Evolutionary conservation across 2,888 invertebrate species (phyloP), one percentile per base, ranked within the genome.

Genomic region (Mylabris sibirica): DNA sequence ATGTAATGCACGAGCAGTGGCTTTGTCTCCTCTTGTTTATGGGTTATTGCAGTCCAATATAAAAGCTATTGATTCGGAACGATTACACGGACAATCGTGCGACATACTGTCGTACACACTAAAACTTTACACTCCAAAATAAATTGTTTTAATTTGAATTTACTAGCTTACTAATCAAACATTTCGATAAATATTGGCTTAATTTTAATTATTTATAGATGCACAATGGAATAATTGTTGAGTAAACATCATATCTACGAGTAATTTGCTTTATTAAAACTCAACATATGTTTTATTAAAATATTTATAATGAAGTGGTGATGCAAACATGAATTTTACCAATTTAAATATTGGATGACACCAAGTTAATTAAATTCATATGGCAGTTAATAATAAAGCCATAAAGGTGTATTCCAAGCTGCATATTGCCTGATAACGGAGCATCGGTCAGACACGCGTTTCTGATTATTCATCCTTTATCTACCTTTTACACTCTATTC

Each of bases 21-120:
- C 81, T 82, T 81, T 83, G 82, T 82, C 82, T 80, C 79, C 79
- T 77, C 80, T 82, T 83, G 83, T 82, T 83, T 83, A 82, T 82
- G 82, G 82, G 78, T 82, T 82, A 83, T 82, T 81, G 82, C 81
- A 78, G 77, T 22, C 79, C 81, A 80, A 82, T 82, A 82, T 81
- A 82, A 82, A 82, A 82, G 80, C 81, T 81, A 82, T 82, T 79
- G 82, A 81, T 81, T 81, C 79, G 79, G 79, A 81, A 81, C 82
- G 80, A 82, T 82, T 81, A 80, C 78, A 78, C 74, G 78, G 78
- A 78, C 67, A 69, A 64, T 72, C 69, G 65, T 67, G 64, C 63
- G 66, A 67, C 65, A 17, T 67, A 70, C 65, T 70, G 70, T 68
- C 67, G 65, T 68, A 70, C 65, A 65, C 67, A 66, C 70, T 64